phyloP scores from a whole-genome alignment of 2,888 invertebrate genomes.

The Dasysyrphus tricinctus region DNA sequence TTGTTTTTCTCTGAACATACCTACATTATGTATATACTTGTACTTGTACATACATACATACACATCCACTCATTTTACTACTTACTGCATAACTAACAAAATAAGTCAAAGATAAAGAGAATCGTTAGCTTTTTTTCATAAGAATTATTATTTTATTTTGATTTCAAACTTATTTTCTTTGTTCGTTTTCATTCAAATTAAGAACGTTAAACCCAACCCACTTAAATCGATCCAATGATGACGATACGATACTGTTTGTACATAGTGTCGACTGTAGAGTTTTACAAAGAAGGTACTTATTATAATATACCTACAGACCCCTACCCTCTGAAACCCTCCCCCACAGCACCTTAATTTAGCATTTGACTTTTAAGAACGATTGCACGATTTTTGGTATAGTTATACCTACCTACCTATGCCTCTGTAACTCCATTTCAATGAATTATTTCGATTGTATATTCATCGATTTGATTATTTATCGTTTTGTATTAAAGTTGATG shows the following conservation, averaged over 20 bases:
- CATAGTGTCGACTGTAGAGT: slow-evolving; percentile 56
- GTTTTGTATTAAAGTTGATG: slow-evolving; percentile 56
- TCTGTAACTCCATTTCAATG: slow-evolving; percentile 62
- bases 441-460: slow-evolving; percentile 56
- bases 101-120: slow-evolving; percentile 52
- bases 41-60: not conserved
- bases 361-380: slow-evolving; percentile 63
- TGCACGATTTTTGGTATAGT: slow-evolving; percentile 68
- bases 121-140: slow-evolving; percentile 70
- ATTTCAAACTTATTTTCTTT: slow-evolving; percentile 65
- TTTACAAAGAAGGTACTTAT: slow-evolving; percentile 63
- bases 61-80: slow-evolving; percentile 30
- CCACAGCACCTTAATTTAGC: slow-evolving; percentile 3
- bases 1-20: not conserved
- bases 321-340: slow-evolving; percentile 6
- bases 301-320: slow-evolving; percentile 8
- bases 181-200: slow-evolving; percentile 73
- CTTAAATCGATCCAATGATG: slow-evolving; percentile 68
- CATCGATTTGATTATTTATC: slow-evolving; percentile 55
- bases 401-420: not conserved
- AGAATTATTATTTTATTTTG: slow-evolving; percentile 58
- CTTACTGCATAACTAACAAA: slow-evolving; percentile 45
- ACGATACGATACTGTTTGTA: slow-evolving; percentile 43
- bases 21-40: not conserved
- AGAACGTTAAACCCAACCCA: slow-evolving; percentile 73